Base-by-base conservation (phyloP, 2,113 vertebrate species). In the Larimichthys crocea region DNA sequence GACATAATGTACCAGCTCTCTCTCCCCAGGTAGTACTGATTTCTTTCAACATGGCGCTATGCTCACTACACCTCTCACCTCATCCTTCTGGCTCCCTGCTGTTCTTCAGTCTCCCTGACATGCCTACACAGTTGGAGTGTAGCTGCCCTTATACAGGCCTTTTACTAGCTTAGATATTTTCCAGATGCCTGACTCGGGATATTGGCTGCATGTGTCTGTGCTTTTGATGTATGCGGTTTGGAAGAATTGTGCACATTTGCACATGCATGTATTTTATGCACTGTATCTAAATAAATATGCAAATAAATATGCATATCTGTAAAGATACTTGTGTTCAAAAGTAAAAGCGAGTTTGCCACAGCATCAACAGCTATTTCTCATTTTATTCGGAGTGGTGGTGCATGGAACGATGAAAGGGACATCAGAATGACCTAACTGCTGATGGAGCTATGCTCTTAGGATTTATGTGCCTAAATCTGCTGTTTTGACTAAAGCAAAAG, bases 111-210 rank as follows among this genome's bases (percentile, higher is more conserved):
- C 85, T 89, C 82, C 68, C 55, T 69, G 79, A 87, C 79, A 89
- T 87, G 81, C 84, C 88, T 78, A 74, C 86, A 80, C 86, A 83
- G 86, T 86, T 89, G 86, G 84, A 89, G 83, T 84, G 79, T 74
- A 55, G 86, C 81, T 77, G 63, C 84, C 82, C 86, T 89, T 70
- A 80, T 40, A 53, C 73, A 11, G 77, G 59, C 74, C 76, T 90
- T 85, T 86, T 69, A 80, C 69, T 40, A 42, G 64, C 83, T 71
- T 67, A 69, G 79, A 89, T 74, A 74, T 88, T 83, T 94, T 93
- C 90, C 92, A 93, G 91, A 92, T 93, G 90, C 79, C 84, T 89
- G 89, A 75, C 66, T 91, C 65, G 24, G 24, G 24, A 86, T 74
- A 76, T 75, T 89, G 61, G 11, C 50, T 66, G 50, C 40, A 59